These are phyloP conservation scores for Otus scops DNA, from an alignment of 2,797 vertebrate species.

Conservation along the genomic window DNA sequence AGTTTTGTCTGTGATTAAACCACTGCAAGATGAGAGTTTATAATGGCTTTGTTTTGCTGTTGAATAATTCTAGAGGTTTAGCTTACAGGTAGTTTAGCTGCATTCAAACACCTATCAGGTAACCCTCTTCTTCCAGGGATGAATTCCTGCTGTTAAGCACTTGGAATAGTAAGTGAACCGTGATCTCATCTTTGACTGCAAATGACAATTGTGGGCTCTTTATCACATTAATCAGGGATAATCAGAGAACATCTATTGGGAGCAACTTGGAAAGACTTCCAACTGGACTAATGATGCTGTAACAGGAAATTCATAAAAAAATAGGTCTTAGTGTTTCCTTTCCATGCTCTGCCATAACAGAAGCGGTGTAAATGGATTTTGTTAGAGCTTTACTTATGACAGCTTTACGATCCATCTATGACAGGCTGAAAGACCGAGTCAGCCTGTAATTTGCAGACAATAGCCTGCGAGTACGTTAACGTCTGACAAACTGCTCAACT, in stretches of 20 bases:
- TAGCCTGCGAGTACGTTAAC: not conserved
- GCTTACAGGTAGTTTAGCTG: not conserved
- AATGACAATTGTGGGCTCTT: not conserved
- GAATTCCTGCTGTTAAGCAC: not conserved
- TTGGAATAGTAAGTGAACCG: not conserved
- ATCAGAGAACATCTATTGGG: not conserved
- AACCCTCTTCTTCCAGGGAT: not conserved
- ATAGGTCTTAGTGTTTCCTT: not conserved
- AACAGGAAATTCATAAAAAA: not conserved
- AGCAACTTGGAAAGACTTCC: not conserved
- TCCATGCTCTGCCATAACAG: not conserved
- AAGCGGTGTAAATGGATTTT: not conserved
- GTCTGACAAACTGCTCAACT: slow-evolving; percentile 22
- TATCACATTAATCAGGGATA: not conserved
- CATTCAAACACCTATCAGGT: not conserved
- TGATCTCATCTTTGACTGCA: not conserved
- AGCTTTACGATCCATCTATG: not conserved
- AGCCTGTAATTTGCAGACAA: slow-evolving; percentile 37
- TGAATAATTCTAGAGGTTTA: not conserved
- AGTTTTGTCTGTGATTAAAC: not conserved
- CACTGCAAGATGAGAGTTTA: not conserved
- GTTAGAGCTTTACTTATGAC: not conserved
- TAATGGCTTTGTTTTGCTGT: not conserved
- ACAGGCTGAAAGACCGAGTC: not conserved
- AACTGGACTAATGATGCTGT: not conserved